Base-by-base conservation (phyloP, 2,888 invertebrate genomes). In the Linnaemya tessellans region DNA sequence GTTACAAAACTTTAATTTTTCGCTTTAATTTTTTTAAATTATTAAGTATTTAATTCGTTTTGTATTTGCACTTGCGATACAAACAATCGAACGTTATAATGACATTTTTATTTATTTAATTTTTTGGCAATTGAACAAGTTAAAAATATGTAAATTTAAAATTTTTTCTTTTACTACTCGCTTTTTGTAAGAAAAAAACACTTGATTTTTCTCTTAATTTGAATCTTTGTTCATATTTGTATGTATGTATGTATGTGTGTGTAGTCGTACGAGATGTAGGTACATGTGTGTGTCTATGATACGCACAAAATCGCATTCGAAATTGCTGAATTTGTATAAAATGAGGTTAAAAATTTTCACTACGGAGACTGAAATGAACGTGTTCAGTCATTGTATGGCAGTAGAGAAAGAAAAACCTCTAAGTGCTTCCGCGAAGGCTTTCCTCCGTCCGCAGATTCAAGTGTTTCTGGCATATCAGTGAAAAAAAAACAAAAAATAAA, bases 321-420 rank as follows among this genome's bases (percentile, higher is more conserved):
- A 38, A 70, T 70, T 58, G 68, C 64, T 82, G 84, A 68, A 81
- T 84, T 84, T 60, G 62, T 25, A 60, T 67, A 77, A 75, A 73
- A 38, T 77, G 43, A 56, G 65, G 51, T 58, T 73, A 65, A 54
- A 62, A 35, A 41, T 64, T 70, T 79, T 77, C 71, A 58, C 70
- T 56, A 43, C 41, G 43, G 75, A 68, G 30, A 77, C 51, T 43
- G n/a, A 80, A 77, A 83, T 74, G 41, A 58, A 56, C 67, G 62
- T n/a, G 49, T 77, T 87, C 87, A 88, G 88, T 88, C 84, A 86
- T 83, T 49, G 84, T 84, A 82, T 86, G 82, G 87, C 83, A 87
- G 88, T 87, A 80, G 87, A 87, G 84, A 75, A 86, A 75, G 78
- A 78, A 86, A 86, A 87, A 84, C 86, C 88, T 86, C 83, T 84